phyloP scores from a whole-genome alignment of 2,113 vertebrate species.

The Calyptommatus sinebrachiatus region DNA sequence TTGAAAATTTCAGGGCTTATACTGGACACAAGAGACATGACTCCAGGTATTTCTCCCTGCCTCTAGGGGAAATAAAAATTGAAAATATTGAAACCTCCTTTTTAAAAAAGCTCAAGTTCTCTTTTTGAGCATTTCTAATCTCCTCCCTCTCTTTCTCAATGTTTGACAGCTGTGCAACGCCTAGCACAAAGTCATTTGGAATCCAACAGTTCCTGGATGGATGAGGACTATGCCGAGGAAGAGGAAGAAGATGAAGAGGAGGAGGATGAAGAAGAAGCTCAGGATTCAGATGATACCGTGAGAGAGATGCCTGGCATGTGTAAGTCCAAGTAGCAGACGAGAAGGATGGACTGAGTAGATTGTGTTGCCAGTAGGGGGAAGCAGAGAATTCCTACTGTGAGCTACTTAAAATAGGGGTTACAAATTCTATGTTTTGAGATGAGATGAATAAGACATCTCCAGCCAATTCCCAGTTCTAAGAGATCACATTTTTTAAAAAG shows the following conservation, averaged over 20 bases:
- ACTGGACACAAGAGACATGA: not conserved
- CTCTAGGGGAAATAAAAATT: too few relatives aligned
- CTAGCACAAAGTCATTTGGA: conserved; percentile 87
- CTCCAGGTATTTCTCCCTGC: not conserved
- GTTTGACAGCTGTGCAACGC: conserved; percentile 82
- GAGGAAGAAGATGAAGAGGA: conserved; percentile 70
- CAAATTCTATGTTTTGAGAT: too few relatives aligned
- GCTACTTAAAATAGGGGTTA: not conserved
- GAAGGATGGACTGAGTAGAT: not conserved
- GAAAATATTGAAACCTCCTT: not conserved
- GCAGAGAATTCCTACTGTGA: not conserved
- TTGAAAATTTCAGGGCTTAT: not conserved
- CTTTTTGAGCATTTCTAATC: not conserved
- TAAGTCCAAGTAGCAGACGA: not conserved
- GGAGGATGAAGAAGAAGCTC: conserved; percentile 28
- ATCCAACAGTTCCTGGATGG: conserved; percentile 73
- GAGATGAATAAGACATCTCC: too few relatives aligned
- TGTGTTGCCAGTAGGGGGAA: not conserved
- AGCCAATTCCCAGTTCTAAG: too few relatives aligned
- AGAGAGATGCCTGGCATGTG: conserved; percentile 37
- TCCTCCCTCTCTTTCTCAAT: not conserved
- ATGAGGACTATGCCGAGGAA: conserved; percentile 77
- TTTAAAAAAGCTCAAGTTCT: not conserved
- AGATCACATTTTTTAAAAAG: too few relatives aligned
- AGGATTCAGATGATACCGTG: conserved; percentile 31